These are phyloP conservation scores for Melinopterus prodromus DNA, from an alignment of 2,888 invertebrate genomes.

Conservation along the genomic window DNA sequence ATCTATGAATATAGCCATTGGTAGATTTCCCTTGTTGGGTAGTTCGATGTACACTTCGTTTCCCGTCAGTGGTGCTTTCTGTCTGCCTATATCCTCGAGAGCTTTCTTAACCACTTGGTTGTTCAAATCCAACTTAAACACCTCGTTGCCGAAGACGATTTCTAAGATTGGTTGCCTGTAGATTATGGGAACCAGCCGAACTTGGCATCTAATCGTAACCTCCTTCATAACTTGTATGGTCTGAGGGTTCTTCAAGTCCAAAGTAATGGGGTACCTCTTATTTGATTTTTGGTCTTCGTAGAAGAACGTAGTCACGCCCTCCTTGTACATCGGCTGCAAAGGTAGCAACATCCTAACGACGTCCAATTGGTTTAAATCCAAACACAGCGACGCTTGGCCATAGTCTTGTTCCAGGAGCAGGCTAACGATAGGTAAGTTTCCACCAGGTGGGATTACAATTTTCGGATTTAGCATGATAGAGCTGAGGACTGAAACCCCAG, in stretches of 20 bases:
- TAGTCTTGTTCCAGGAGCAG: not conserved
- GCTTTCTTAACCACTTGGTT: not conserved
- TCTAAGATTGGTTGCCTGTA: slow-evolving; percentile 6
- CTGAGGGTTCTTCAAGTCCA: slow-evolving; percentile 14
- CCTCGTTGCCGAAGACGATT: not conserved
- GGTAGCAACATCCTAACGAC: not conserved
- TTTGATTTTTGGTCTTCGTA: not conserved
- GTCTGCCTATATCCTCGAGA: not conserved
- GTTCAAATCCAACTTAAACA: slow-evolving; percentile 12
- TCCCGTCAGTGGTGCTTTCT: not conserved
- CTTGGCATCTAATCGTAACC: not conserved
- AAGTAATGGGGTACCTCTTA: not conserved
- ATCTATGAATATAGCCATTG: not conserved
- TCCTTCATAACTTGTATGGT: not conserved
- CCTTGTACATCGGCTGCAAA: not conserved
- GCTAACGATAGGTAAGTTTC: not conserved
- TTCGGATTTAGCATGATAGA: slow-evolving; percentile 8
- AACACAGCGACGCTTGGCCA: not conserved
- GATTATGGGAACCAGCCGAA: slow-evolving; percentile 5
- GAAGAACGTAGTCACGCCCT: not conserved
- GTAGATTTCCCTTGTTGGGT: slow-evolving; percentile 5
- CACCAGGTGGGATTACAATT: not conserved
- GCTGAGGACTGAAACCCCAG: not conserved
- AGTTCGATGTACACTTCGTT: not conserved
- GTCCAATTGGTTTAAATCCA: not conserved